Conservation (phyloP, 2,797 vertebrate genomes). For the Kryptolebias ocellatus region DNA sequence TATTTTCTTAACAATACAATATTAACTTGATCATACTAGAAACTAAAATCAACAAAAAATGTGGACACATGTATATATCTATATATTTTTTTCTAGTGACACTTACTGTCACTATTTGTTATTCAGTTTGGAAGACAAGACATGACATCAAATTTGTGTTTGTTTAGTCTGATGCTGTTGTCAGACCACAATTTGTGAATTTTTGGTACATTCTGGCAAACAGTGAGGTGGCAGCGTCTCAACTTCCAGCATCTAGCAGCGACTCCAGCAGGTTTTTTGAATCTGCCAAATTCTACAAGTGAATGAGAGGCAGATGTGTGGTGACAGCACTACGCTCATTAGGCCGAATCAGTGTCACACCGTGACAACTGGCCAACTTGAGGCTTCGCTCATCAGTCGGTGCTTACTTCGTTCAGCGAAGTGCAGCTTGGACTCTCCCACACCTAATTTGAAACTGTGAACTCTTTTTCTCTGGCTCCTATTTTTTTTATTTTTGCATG, state of each 20-base stretch:
- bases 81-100: no score
- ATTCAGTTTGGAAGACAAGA: background rate
- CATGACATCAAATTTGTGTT: background rate
- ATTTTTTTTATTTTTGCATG: conserved; percentile 3
- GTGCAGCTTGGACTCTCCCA: conserved; percentile 52
- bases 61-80: no score
- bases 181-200: conserved; percentile 25
- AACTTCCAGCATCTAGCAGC: conserved; percentile 83
- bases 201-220: conserved; percentile 45
- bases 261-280: conserved; percentile 90
- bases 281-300: conserved; percentile 96
- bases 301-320: conserved; percentile 86
- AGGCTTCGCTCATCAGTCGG: conserved; percentile 76
- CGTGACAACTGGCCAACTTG: conserved; percentile 83
- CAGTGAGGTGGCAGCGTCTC: conserved; percentile 44
- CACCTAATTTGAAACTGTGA: conserved; percentile 57
- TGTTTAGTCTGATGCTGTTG: conserved; percentile 20
- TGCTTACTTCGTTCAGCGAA: conserved; percentile 62
- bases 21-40: no score
- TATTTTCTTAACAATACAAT: no score
- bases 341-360: conserved; percentile 84
- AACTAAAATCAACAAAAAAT: background rate
- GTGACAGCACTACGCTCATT: conserved; percentile 85
- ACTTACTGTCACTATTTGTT: background rate
- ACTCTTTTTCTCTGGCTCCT: conserved; percentile 30